Percentiles rank a stretch among this genome's conserved stretches.
Conservation (phyloP, 1,140 invertebrate species). For the Orius insidiosus region DNA sequence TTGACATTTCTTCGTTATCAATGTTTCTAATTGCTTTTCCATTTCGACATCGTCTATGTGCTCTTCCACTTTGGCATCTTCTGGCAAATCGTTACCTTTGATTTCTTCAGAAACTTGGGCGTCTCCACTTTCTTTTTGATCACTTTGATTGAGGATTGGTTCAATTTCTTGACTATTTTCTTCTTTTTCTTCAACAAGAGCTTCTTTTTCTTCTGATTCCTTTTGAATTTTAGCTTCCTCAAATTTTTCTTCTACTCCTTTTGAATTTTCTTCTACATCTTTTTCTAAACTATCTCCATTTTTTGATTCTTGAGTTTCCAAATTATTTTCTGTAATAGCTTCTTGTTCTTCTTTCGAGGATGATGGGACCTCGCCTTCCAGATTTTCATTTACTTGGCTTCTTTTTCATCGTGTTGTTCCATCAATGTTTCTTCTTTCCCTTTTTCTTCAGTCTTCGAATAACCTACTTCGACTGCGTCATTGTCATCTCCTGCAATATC, state of each 20-base stretch:
- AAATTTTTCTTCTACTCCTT: too few species aligned
- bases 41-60: neutral
- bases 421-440: too few species aligned
- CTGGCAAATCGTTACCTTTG: slow-evolving; percentile 4
- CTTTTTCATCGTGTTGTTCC: neutral
- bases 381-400: neutral
- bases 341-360: neutral
- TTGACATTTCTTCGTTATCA: slow-evolving; percentile 9
- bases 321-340: too few species aligned
- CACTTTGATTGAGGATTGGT: neutral
- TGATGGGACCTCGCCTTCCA: neutral
- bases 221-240: too few species aligned
- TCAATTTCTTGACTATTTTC: slow-evolving; percentile 2
- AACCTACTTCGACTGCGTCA: neutral
- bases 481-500: neutral
- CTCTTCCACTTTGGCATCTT: slow-evolving; percentile 7
- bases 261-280: too few species aligned
- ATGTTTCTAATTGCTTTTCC: neutral
- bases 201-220: slow-evolving; percentile 12
- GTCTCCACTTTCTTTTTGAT: neutral
- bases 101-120: neutral
- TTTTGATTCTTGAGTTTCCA: too few species aligned
- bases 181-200: slow-evolving; percentile 13
- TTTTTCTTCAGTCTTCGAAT: slow-evolving; percentile 6
- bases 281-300: too few species aligned